A percentile compares a stretch with the other conserved stretches of the same genome.
These are phyloP conservation scores for Penaeus chinensis DNA, from an alignment of 1,140 invertebrate genomes.

Conservation along the genomic window DNA sequence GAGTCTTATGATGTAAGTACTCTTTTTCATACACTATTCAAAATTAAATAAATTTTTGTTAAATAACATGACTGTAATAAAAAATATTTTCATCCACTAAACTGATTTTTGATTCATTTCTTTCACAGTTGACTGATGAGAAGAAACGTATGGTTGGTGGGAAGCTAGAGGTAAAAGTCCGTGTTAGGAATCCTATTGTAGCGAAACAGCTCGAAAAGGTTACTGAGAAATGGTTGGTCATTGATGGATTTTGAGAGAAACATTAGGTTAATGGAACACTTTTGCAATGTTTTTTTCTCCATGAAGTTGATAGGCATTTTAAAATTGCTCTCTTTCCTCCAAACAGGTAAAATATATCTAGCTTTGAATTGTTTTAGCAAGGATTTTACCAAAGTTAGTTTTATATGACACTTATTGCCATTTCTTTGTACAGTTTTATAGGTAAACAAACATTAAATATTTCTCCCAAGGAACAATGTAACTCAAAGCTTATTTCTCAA, in stretches of 20 bases:
- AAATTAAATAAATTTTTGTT: too few species aligned
- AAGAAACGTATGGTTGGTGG: conserved; percentile 87
- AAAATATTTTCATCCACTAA: too few species aligned
- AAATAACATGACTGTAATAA: too few species aligned
- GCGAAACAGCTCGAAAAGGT: conserved; percentile 90
- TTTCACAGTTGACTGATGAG: conserved; percentile 86
- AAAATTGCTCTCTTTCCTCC: background rate
- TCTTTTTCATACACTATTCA: background rate
- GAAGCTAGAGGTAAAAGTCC: conserved; percentile 90
- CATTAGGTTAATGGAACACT: background rate
- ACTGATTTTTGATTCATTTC: conserved; percentile 62
- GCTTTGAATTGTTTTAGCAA: background rate
- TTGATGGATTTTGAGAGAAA: conserved; percentile 66
- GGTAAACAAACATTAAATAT: too few species aligned
- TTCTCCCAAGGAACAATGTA: too few species aligned
- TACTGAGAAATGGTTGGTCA: conserved; percentile 91
- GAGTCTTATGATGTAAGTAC: conserved; percentile 85
- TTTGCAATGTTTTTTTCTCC: background rate
- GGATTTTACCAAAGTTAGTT: too few species aligned
- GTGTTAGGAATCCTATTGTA: conserved; percentile 90
- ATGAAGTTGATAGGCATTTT: background rate
- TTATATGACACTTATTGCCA: background rate
- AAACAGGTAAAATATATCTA: background rate
- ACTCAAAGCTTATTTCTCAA: too few species aligned
- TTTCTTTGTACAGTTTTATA: too few species aligned